phyloP scores from a whole-genome alignment of 2,888 invertebrate species.

The Timema podura region DNA sequence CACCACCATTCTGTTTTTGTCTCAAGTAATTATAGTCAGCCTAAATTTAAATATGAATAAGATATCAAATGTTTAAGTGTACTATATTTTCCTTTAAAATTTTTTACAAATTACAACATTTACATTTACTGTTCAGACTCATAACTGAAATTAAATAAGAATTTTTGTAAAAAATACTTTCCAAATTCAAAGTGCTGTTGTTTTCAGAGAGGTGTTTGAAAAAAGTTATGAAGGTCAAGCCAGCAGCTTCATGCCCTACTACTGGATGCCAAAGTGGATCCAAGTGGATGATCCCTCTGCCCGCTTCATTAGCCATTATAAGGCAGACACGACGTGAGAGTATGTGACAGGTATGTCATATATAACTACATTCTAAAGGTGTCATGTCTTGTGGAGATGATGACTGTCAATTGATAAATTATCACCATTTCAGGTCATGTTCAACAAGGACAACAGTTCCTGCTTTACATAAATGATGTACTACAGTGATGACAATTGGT shows the following conservation, averaged over 20 bases:
- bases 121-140: no score
- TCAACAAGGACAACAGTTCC: no score
- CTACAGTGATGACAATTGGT: no score
- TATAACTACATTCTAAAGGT: no score
- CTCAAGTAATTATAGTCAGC: background rate
- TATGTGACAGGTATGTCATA: no score
- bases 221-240: constrained; percentile 55
- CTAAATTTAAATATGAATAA: background rate
- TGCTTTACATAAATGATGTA: no score
- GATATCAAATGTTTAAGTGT: constrained; percentile 4
- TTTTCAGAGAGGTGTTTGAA: constrained; percentile 59
- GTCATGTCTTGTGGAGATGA: no score
- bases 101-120: background rate
- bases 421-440: no score
- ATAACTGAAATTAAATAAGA: no score
- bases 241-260: constrained; percentile 62
- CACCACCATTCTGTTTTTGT: background rate
- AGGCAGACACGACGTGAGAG: constrained; percentile 16
- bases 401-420: no score
- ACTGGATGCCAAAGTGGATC: constrained; percentile 77
- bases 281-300: constrained; percentile 70
- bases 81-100: constrained; percentile 10
- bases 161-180: no score
- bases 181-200: background rate
- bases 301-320: constrained; percentile 40